A percentile compares a stretch with the other conserved stretches of the same genome.
Evolutionary conservation across 2,113 vertebrate species (phyloP).

Genomic region (Alligator mississippiensis): DNA sequence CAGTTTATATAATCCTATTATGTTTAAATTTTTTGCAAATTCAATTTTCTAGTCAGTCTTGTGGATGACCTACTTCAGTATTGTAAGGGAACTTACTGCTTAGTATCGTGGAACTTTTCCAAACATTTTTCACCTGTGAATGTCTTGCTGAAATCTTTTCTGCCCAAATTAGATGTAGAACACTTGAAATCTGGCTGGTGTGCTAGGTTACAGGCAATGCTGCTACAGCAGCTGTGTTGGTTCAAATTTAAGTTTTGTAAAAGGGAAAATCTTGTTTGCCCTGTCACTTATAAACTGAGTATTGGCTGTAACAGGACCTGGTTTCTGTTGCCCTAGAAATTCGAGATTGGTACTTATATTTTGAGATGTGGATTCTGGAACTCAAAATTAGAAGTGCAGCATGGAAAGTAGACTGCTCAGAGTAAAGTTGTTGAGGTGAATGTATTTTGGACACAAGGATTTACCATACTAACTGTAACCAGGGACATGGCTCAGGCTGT

Average conservation of each 20-base stretch:
- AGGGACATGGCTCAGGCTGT: no score
- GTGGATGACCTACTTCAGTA: not conserved
- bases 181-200: not conserved
- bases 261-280: not conserved
- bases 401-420: not conserved
- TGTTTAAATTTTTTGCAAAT: not conserved
- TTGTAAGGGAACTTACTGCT: not conserved
- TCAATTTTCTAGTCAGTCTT: not conserved
- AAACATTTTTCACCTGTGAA: not conserved
- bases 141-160: not conserved
- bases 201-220: not conserved
- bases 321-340: fast-evolving
- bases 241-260: not conserved
- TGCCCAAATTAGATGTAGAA: not conserved
- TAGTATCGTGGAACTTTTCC: not conserved
- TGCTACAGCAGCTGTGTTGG: not conserved
- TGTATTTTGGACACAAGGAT: not conserved
- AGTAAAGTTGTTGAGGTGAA: not conserved
- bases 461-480: not conserved
- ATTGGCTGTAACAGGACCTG: not conserved
- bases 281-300: not conserved
- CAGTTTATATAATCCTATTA: not conserved
- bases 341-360: not conserved
- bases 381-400: not conserved
- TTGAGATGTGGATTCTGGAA: not conserved